Conservation (phyloP, 2,888 invertebrate species). For the Pachliopta kotzebuea region DNA sequence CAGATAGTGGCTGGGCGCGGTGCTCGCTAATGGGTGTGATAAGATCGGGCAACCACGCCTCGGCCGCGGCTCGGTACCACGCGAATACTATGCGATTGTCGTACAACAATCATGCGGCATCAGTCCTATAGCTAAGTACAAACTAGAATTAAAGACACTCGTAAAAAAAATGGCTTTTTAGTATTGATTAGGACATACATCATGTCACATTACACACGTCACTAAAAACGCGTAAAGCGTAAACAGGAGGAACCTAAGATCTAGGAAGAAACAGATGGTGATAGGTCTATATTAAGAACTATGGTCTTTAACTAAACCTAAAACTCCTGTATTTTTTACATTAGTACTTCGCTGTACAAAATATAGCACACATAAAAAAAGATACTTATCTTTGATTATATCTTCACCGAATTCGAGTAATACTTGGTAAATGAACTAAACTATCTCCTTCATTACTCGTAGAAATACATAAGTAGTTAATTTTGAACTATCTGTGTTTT, state of each 20-base stretch:
- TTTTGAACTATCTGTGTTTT: background rate
- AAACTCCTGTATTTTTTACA: too few relatives aligned
- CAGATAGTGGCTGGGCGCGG: conserved; percentile 71
- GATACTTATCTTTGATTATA: too few relatives aligned
- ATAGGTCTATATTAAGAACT: too few relatives aligned
- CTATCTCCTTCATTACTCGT: background rate
- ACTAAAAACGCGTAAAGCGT: too few relatives aligned
- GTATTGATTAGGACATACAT: background rate
- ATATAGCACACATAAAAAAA: too few relatives aligned
- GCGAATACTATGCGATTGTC: conserved; percentile 32
- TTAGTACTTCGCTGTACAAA: too few relatives aligned
- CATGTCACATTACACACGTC: too few relatives aligned
- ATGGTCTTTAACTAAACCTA: too few relatives aligned
- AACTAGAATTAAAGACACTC: background rate
- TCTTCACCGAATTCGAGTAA: too few relatives aligned
- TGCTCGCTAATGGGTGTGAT: conserved; percentile 73
- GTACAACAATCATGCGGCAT: conserved; percentile 29
- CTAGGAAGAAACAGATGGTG: too few relatives aligned
- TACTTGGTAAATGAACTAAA: too few relatives aligned
- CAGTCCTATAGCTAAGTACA: conserved; percentile 6
- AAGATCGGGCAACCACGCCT: conserved; percentile 75
- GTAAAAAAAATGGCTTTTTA: background rate
- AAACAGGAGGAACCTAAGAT: too few relatives aligned
- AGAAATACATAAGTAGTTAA: background rate
- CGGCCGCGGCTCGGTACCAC: conserved; percentile 38